phyloP scores from a whole-genome alignment of 2,113 vertebrate species.

The Tupaia chinensis region DNA sequence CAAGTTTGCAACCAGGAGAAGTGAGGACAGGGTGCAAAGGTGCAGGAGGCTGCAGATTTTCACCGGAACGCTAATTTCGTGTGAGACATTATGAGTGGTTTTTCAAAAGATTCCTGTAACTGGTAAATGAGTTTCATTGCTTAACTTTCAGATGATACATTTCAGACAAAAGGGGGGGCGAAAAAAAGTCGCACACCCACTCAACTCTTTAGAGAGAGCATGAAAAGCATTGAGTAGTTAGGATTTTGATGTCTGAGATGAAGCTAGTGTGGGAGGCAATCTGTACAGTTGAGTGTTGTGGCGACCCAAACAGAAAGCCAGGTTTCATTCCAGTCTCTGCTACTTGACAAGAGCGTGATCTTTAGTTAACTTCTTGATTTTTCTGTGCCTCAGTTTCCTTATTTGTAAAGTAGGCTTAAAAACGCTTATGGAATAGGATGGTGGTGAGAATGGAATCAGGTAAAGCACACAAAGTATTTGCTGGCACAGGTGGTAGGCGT shows the following conservation, averaged over 20 bases:
- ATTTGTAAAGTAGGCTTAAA: background rate
- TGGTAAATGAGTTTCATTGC: slow-evolving; percentile 56
- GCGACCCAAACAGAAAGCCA: slow-evolving; percentile 37
- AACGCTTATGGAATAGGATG: background rate
- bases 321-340: background rate
- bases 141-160: slow-evolving; percentile 60
- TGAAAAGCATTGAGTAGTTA: slow-evolving; percentile 10
- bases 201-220: slow-evolving; percentile 53
- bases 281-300: background rate
- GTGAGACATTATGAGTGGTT: background rate
- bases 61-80: background rate
- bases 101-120: background rate
- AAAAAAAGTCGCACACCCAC: slow-evolving; percentile 66
- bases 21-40: background rate
- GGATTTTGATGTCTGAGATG: slow-evolving; percentile 58
- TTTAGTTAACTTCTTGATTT: background rate
- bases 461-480: background rate
- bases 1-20: background rate
- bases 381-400: background rate
- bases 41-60: background rate
- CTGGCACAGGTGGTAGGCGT: slow-evolving; percentile 11
- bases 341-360: background rate
- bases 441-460: background rate
- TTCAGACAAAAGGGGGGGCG: background rate
- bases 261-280: slow-evolving; percentile 51